Conservation (phyloP, 2,888 invertebrate genomes). For the Sesia bembeciformis region DNA sequence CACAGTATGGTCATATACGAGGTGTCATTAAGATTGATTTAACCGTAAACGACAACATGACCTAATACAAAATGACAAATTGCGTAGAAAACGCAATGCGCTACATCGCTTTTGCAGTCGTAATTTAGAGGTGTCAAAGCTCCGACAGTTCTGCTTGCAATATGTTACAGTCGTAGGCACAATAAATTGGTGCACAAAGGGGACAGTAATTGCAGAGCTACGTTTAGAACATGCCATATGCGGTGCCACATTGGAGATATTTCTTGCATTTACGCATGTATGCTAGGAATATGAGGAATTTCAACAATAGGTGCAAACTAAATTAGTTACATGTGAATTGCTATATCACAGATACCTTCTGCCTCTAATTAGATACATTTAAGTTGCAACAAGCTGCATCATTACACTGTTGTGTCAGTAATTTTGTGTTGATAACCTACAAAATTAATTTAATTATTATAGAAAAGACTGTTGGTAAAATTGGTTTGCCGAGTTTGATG, state of each 20-base stretch:
- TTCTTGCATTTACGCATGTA: too few species aligned
- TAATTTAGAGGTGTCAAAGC: background rate
- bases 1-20: background rate
- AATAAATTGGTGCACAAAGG: background rate
- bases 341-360: too few species aligned
- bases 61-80: background rate
- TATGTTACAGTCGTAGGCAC: background rate
- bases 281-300: too few species aligned
- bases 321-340: too few species aligned
- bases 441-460: too few species aligned
- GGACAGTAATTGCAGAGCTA: background rate
- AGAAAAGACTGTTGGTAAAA: too few species aligned
- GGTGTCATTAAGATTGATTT: background rate
- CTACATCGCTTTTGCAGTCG: background rate
- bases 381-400: too few species aligned
- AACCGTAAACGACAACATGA: background rate
- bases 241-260: background rate
- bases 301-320: too few species aligned
- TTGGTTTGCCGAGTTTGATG: too few species aligned
- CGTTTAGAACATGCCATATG: background rate
- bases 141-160: background rate
- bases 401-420: too few species aligned
- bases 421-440: too few species aligned
- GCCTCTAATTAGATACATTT: too few species aligned
- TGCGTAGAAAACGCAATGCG: background rate